These are phyloP conservation scores for rat (Rattus norvegicus) DNA, from an alignment of 2,113 vertebrate genomes.

Conservation along the genomic window DNA sequence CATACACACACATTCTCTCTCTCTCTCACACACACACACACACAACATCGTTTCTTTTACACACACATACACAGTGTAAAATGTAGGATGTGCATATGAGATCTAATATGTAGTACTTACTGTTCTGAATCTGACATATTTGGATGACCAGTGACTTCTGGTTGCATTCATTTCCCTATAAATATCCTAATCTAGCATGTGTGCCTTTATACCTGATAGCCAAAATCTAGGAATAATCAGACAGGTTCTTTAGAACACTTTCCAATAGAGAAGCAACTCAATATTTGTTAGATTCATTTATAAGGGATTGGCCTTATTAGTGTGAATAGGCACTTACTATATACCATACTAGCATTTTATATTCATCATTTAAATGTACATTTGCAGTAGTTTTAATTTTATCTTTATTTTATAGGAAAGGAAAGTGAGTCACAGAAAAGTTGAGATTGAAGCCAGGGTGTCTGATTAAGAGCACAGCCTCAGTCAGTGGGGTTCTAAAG, in stretches of 20 bases:
- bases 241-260: not conserved
- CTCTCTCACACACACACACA: not conserved
- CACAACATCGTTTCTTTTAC: too few relatives aligned
- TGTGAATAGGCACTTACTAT: not conserved
- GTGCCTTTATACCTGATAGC: not conserved
- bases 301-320: constrained; percentile 9
- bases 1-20: not conserved
- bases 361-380: not conserved
- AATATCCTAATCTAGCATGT: not conserved
- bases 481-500: not conserved
- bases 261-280: not conserved
- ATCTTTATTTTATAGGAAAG: constrained; percentile 4
- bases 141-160: not conserved
- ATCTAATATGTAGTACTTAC: not conserved
- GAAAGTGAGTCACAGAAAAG: constrained; percentile 32
- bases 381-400: constrained; percentile 26
- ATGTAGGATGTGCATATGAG: not conserved
- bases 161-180: not conserved
- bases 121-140: not conserved
- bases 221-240: constrained; percentile 23
- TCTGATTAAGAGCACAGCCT: not conserved
- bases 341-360: not conserved
- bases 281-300: constrained; percentile 24
- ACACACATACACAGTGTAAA: not conserved
- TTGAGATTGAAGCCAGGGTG: not conserved